A percentile compares a stretch with the other conserved stretches of the same genome.
Conservation (phyloP, 2,113 vertebrate genomes). For the Mustelus asterias region DNA sequence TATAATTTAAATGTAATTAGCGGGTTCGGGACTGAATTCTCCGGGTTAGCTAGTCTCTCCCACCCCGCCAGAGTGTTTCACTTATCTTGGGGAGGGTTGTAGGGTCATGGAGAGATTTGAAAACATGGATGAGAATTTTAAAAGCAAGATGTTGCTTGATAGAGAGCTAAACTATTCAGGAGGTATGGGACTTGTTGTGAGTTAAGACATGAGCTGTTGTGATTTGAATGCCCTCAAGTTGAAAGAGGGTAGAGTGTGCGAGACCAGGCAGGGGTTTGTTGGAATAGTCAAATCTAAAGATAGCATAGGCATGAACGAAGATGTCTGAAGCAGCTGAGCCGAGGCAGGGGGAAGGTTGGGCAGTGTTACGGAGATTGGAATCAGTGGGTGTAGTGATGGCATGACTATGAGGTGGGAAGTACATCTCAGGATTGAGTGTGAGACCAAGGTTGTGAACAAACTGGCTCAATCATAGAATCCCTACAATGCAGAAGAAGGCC, state of each 20-base stretch:
- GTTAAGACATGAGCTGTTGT: neutral
- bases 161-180: neutral
- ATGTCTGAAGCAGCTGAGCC: no score
- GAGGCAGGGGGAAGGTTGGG: neutral
- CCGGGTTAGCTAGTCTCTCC: no score
- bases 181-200: neutral
- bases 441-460: neutral
- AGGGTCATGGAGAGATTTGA: neutral
- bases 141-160: no score
- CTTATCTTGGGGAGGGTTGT: neutral
- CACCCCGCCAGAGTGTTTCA: neutral
- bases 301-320: no score
- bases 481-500: no score
- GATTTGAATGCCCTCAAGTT: neutral
- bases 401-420: neutral
- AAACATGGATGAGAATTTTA: neutral
- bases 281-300: no score
- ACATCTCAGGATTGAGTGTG: neutral
- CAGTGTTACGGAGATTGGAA: neutral
- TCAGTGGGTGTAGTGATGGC: neutral
- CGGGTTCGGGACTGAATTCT: no score
- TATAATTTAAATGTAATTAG: no score
- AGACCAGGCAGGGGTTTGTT: no score
- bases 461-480: neutral
- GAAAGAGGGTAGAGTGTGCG: neutral